Evolutionary conservation across 2,888 invertebrate species (phyloP), one percentile per base, ranked within the genome.

Genomic region (Oscheius myriophilus): DNA sequence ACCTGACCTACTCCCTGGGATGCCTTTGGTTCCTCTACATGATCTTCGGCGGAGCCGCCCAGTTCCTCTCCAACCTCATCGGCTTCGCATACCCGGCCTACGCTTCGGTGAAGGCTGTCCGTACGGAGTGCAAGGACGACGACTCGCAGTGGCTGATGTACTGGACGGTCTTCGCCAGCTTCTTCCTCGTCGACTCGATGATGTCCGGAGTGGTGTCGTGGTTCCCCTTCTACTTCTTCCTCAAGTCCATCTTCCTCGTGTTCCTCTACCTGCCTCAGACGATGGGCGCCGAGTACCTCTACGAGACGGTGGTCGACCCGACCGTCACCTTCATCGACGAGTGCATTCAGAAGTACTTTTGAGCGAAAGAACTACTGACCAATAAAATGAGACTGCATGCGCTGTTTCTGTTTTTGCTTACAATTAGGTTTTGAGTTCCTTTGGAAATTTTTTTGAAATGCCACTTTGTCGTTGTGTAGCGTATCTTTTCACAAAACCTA

Each of bases 81-180:
- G 96, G 95, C 26, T 95, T 97, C 87, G 89, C 92, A 1, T 97
- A 96, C 88, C 97, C 97, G 53, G 96, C 96, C 0, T 97, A 96
- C 88, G 87, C 87, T 46, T 89, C 89, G 14, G 87, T 90, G 41
- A 88, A 89, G 80, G 90, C 90, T 0, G 88, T 90, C 54, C 89
- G 90, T 75, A 88, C 88, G 16, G 70, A 76, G 14, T 81, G 85
- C 72, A 89, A 89, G 77, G 89, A 89, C 41, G 82, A 81, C 67
- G 82, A 82, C 69, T 82, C 78, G 2, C 86, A 95, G 89, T 98
- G 97, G 97, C 90, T 98, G 79, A 96, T 94, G 0, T 98, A 97
- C 88, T 98, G 97, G 97, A 95, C 95, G 12, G 94, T 95, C 9
- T 98, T 92, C 89, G 94, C 95, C 39, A 90, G 92, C 70, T 94